Conservation (phyloP, 2,888 invertebrate genomes). For the Craniophora ligustri region DNA sequence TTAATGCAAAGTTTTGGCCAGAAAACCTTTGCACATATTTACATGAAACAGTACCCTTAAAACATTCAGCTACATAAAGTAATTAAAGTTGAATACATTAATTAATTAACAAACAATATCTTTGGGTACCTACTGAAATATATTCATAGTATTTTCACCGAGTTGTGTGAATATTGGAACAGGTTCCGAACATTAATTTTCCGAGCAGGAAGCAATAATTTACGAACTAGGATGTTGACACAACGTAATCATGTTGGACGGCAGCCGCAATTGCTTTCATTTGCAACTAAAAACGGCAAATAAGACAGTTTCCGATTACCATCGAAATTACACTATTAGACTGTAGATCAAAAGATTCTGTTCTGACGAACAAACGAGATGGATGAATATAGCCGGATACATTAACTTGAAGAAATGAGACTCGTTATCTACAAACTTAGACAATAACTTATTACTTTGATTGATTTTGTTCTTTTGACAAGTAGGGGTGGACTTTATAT, state of each 20-base stretch:
- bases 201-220: slow-evolving; percentile 23
- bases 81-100: slow-evolving; percentile 10
- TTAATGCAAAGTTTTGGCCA: slow-evolving; percentile 29
- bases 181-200: slow-evolving; percentile 7
- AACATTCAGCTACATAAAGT: slow-evolving; percentile 6
- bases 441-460: too few relatives aligned
- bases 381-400: slow-evolving; percentile 27
- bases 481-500: too few relatives aligned
- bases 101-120: slow-evolving; percentile 1
- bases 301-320: slow-evolving; percentile 44
- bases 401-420: slow-evolving; percentile 29
- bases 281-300: slow-evolving; percentile 43
- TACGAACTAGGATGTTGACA: slow-evolving; percentile 10
- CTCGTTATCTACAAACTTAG: not conserved
- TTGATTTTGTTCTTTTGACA: too few relatives aligned
- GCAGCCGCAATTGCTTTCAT: slow-evolving; percentile 24
- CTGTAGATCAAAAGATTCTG: slow-evolving; percentile 42
- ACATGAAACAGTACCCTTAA: slow-evolving; percentile 10
- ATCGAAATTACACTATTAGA: slow-evolving; percentile 50
- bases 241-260: slow-evolving; percentile 23
- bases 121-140: not conserved
- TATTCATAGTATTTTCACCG: not conserved
- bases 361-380: slow-evolving; percentile 24
- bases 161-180: not conserved
- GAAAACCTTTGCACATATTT: slow-evolving; percentile 16